Percentiles rank a stretch among this genome's conserved stretches.
phyloP scores from a whole-genome alignment of 2,888 invertebrate species.

The Lochmaea capreae region DNA sequence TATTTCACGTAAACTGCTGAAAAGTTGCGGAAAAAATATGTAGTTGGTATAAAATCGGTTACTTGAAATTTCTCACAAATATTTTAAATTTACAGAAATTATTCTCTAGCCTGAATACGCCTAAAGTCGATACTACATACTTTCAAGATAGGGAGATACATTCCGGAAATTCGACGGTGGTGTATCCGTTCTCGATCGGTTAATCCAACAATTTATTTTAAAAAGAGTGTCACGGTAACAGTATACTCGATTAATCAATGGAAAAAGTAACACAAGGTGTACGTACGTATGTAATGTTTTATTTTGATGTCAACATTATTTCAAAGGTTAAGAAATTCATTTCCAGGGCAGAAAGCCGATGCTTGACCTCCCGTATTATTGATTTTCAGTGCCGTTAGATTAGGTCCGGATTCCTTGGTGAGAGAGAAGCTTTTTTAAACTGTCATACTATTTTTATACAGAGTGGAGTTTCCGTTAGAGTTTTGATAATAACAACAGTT shows the following conservation, averaged over 20 bases:
- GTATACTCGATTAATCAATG: slow-evolving; percentile 11
- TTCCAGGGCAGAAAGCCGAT: slow-evolving; percentile 10
- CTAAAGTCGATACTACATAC: not conserved
- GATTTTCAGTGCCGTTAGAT: slow-evolving; percentile 7
- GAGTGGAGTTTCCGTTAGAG: not conserved
- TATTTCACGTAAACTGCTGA: too few species aligned
- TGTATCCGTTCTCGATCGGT: not conserved
- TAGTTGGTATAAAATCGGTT: too few species aligned
- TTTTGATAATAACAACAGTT: too few species aligned
- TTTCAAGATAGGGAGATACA: not conserved
- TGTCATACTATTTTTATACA: not conserved
- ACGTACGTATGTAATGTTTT: slow-evolving; percentile 5
- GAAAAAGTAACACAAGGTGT: slow-evolving; percentile 18
- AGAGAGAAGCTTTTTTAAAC: not conserved
- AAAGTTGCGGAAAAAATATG: too few species aligned
- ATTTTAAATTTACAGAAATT: not conserved
- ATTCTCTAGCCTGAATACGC: not conserved
- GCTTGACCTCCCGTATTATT: slow-evolving; percentile 1
- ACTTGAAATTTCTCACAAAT: too few species aligned
- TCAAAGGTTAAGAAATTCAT: slow-evolving; percentile 13
- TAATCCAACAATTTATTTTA: not conserved
- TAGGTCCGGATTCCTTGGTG: not conserved
- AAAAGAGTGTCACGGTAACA: slow-evolving; percentile 12
- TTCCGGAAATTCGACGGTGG: not conserved
- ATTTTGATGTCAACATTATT: slow-evolving; percentile 16